Evolutionary conservation across 2,797 vertebrate species (phyloP).

Genomic region (Carduelis carduelis): DNA sequence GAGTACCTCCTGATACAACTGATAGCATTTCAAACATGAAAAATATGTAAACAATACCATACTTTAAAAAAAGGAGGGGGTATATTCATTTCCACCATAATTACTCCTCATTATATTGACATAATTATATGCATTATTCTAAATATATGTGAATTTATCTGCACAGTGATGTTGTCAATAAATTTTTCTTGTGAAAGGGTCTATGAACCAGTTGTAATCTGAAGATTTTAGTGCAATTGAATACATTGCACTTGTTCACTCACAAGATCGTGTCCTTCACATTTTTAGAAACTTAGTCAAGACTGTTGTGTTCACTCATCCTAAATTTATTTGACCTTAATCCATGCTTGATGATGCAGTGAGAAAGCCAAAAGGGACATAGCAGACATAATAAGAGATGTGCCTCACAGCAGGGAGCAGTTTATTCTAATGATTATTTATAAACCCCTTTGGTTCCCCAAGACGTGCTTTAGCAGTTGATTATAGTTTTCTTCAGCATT

Average conservation of each 20-base stretch:
- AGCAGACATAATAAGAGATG: constrained; percentile 36
- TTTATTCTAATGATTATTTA: constrained; percentile 51
- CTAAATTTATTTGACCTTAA: constrained; percentile 64
- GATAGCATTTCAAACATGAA: neutral
- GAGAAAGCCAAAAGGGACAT: constrained; percentile 22
- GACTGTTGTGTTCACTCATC: constrained; percentile 20
- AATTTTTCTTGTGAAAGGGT: neutral
- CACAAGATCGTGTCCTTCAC: neutral
- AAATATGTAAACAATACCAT: neutral
- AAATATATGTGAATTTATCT: neutral
- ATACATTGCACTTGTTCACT: neutral
- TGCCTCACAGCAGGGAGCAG: constrained; percentile 22
- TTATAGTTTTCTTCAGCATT: neutral
- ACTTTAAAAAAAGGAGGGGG: neutral
- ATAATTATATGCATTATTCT: neutral
- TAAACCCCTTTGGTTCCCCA: constrained; percentile 31
- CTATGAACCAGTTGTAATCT: neutral
- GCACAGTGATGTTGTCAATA: neutral
- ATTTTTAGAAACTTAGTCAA: constrained; percentile 33
- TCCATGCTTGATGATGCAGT: constrained; percentile 41
- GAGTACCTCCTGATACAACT: neutral
- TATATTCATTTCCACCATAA: neutral
- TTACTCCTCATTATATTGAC: neutral
- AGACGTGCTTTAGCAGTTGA: constrained; percentile 14
- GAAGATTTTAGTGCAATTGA: neutral